Conservation (phyloP, 2,113 vertebrate genomes). For the Pycnonotus jocosus region DNA sequence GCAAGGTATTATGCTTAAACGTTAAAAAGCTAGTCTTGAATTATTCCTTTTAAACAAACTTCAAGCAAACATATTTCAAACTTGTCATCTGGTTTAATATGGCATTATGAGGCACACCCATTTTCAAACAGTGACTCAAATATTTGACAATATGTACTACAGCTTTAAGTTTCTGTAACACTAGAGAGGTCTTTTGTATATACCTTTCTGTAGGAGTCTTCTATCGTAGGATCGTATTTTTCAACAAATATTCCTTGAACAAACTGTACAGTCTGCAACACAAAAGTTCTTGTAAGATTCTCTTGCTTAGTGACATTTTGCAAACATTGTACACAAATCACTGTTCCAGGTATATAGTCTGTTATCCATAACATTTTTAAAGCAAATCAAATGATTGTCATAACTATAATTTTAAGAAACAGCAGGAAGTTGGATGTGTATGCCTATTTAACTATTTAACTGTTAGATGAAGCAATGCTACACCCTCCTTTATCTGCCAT, state of each 20-base stretch:
- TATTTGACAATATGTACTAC: not conserved
- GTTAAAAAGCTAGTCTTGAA: not conserved
- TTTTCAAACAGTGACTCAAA: not conserved
- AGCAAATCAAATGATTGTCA: not conserved
- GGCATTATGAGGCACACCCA: not conserved
- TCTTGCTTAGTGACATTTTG: not conserved
- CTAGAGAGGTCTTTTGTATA: not conserved
- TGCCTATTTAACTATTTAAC: not conserved
- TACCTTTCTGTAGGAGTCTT: slow-evolving; percentile 87
- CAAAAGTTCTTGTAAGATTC: not conserved
- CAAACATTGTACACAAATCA: not conserved
- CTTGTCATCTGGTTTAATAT: not conserved
- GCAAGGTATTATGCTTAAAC: not conserved
- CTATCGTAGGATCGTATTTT: slow-evolving; percentile 86
- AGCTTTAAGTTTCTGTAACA: not conserved
- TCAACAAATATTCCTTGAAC: slow-evolving; percentile 89
- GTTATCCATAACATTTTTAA: not conserved
- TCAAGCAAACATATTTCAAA: not conserved
- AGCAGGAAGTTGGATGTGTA: not conserved
- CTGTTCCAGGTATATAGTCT: not conserved
- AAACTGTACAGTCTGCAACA: slow-evolving; percentile 83
- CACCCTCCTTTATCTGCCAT: not conserved
- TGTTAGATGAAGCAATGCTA: not conserved
- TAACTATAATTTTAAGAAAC: not conserved
- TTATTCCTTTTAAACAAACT: not conserved